Evolutionary conservation across 2,113 vertebrate genomes (phyloP).

Genomic region (Psittacara wagleri): DNA sequence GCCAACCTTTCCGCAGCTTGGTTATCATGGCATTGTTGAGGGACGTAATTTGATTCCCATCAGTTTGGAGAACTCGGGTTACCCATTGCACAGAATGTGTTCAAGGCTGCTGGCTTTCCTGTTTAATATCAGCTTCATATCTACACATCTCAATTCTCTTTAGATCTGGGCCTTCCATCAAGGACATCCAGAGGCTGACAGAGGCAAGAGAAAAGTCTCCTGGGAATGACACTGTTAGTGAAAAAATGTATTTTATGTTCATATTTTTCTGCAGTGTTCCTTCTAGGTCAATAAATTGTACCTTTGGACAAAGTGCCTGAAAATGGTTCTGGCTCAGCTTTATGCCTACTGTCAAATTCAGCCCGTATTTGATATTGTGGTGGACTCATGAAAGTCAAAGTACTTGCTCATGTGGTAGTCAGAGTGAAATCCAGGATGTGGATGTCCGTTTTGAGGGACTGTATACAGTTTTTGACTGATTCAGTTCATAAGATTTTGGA

Average conservation of each 20-base stretch:
- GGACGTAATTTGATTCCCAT: not conserved
- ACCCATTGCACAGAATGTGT: not conserved
- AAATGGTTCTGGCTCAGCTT: not conserved
- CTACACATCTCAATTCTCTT: not conserved
- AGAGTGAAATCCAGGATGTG: not conserved
- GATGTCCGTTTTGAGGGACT: not conserved
- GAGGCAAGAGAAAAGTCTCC: not conserved
- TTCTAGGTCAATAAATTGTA: not conserved
- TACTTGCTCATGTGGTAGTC: not conserved
- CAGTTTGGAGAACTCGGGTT: not conserved
- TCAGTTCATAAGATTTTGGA: not conserved
- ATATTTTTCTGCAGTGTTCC: not conserved
- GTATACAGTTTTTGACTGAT: not conserved
- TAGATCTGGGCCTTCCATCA: not conserved
- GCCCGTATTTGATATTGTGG: not conserved
- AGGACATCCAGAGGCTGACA: not conserved
- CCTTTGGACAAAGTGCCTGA: not conserved
- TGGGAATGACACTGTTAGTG: not conserved
- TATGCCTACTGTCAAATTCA: not conserved
- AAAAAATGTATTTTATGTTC: not conserved
- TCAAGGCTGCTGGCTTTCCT: not conserved
- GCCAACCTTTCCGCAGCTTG: not conserved
- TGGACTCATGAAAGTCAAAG: not conserved
- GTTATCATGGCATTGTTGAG: not conserved
- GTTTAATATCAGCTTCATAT: not conserved